Percentiles rank a stretch among this genome's conserved stretches.
Conservation (phyloP, 1,140 invertebrate genomes). For the Trinorchestia longiramus region DNA sequence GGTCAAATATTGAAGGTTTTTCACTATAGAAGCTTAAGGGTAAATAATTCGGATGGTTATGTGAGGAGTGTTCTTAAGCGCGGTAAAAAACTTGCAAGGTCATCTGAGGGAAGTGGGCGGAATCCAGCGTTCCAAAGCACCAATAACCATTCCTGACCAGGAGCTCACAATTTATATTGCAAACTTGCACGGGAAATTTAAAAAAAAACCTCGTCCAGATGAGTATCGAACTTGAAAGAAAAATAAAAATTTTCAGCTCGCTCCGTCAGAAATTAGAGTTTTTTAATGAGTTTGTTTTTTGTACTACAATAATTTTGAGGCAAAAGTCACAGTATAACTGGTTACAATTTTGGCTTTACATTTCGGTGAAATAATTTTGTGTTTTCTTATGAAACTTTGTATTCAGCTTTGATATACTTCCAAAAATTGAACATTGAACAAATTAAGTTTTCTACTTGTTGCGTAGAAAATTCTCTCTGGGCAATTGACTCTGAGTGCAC, state of each 20-base stretch:
- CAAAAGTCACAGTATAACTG: too few relatives aligned
- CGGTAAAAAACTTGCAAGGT: neutral
- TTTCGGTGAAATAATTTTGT: too few relatives aligned
- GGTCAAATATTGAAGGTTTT: neutral
- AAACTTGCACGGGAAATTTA: neutral
- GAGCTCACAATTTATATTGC: slow-evolving; percentile 29
- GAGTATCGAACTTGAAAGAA: slow-evolving; percentile 25
- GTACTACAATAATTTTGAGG: too few relatives aligned
- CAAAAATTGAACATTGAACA: too few relatives aligned
- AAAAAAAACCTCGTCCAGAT: neutral
- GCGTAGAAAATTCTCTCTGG: too few relatives aligned
- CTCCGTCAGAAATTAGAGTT: neutral
- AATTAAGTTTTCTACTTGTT: too few relatives aligned
- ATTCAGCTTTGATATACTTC: too few relatives aligned
- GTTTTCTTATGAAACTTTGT: too few relatives aligned
- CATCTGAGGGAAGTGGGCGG: neutral
- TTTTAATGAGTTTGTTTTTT: too few relatives aligned
- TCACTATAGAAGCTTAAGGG: neutral
- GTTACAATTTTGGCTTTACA: too few relatives aligned
- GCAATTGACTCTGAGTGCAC: neutral
- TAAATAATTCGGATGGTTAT: neutral
- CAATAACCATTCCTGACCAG: neutral
- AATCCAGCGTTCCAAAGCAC: neutral
- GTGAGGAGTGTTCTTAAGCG: neutral
- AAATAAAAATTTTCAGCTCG: neutral